Evolutionary conservation across 2,888 invertebrate genomes (phyloP), one percentile per base, ranked within the genome.

Genomic region (Netelia inedita): DNA sequence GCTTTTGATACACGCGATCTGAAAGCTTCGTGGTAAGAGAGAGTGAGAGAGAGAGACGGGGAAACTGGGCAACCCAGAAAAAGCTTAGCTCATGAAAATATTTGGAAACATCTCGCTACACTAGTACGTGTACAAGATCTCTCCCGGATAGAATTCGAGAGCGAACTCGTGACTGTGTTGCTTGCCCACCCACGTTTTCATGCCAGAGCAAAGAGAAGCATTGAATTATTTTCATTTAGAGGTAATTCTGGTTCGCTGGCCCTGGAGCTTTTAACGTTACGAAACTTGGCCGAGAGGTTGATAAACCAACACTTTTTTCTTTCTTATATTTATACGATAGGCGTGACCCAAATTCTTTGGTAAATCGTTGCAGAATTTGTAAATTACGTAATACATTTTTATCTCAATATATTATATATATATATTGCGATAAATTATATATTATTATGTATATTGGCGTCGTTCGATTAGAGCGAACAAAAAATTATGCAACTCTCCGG

Each of bases 81-180:
- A 84, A 84, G 79, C 80, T 76, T 83, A 87, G 72, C 82, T 46
- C 73, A 85, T 88, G 87, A 88, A 91, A 91, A 92, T 90, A 90
- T 91, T 91, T 90, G 89, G 87, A 89, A 87, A 79, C 46, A 50
- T 90, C 89, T 89, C 79, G 71, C 75, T 75, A 82, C 81, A 75
- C 43, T 53, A 10, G 55, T 61, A 55, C 21, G 59, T 50, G 55
- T 82, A 53, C 41, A 71, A 53, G 53, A 74, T 61, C 66, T 69
- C 59, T 66, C 66, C 35, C 19, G 73, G 14, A 69, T 63, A 35
- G 55, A 46, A 23, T 65, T 41, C 50, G 50, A 50, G 35, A 68
- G 41, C 5, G 46, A 57, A 57, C 57, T 73, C 6, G 21, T 35
- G 16, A 9, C 41, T 23, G 23, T 23, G 57, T 16, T 75, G 19